Evolutionary conservation across 2,113 vertebrate species (phyloP), one percentile per base, ranked within the genome.

Genomic region (Nothobranchius furzeri): DNA sequence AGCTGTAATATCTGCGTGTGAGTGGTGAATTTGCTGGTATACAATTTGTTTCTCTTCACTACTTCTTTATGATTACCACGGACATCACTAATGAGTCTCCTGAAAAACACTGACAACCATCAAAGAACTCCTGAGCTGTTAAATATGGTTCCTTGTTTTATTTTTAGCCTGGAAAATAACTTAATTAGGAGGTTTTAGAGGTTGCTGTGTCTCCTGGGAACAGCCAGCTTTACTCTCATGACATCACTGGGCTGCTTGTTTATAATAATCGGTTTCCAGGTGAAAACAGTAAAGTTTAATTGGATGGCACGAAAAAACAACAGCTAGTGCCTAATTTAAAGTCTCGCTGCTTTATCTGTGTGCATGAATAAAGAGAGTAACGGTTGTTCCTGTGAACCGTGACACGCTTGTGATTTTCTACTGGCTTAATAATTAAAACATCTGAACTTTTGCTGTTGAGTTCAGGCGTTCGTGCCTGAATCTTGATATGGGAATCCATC

Each of bases 161-260:
- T 42, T 53, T 9, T n/a, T 36, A 42, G 11, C 36, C 12, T 68
- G 37, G 13, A 72, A 61, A 51, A 17, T 12, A 11, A 25, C 12
- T 73, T 73, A 45, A 68, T 75, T 48, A 40, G 11, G 30, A 54
- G 8, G 17, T 48, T 69, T 65, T 15, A 72, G 20, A 51, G 60
- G 12, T 56, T 45, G 47, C 7, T 12, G 13, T 9, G 53, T 25
- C 56, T 60, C 20, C 55, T 47, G 43, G 25, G 49, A 52, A 45
- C 20, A 54, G 9, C 17, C 37, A 5, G 12, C 57, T 45, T 54
- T 58, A 25, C 45, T 14, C 15, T 40, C 46, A 35, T 46, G 59
- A 48, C 30, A 60, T 13, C 49, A 35, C 50, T 6, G 14, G n/a
- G 17, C 57, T 46, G 40, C 45, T 59, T 40, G 36, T 50, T 53